These are phyloP conservation scores for Bombylius major DNA, from an alignment of 2,888 invertebrate genomes.

Conservation along the genomic window DNA sequence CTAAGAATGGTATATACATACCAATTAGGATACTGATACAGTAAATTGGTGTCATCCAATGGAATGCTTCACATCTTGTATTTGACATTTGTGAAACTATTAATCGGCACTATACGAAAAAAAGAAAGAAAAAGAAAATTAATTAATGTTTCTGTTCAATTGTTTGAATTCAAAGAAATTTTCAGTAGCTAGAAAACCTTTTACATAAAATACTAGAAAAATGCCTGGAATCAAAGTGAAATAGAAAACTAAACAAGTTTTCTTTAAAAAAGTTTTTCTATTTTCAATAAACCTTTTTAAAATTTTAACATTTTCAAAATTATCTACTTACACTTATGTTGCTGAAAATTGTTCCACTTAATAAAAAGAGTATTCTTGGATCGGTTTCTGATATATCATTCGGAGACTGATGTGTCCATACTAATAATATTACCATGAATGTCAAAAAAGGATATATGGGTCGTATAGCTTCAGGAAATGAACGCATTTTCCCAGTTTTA, in stretches of 20 bases:
- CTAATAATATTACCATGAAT: constrained; percentile 60
- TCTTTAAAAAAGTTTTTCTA: too few relatives aligned
- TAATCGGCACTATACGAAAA: constrained; percentile 67
- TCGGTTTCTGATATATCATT: constrained; percentile 66
- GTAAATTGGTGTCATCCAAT: constrained; percentile 36
- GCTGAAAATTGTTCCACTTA: constrained; percentile 91
- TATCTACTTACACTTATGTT: constrained; percentile 85
- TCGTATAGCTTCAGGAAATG: constrained; percentile 67
- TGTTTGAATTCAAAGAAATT: too few relatives aligned
- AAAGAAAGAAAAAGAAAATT: constrained; percentile 7
- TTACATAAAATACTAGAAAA: too few relatives aligned
- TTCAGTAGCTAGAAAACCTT: too few relatives aligned
- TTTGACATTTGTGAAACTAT: constrained; percentile 97
- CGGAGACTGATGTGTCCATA: constrained; percentile 77
- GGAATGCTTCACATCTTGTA: constrained; percentile 70
- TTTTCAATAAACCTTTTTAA: too few relatives aligned
- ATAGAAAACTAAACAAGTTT: too few relatives aligned
- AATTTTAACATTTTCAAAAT: not conserved
- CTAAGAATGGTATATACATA: constrained; percentile 38
- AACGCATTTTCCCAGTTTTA: constrained; percentile 74
- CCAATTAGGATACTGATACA: constrained; percentile 24
- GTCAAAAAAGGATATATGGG: constrained; percentile 69
- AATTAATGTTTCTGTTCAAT: not conserved
- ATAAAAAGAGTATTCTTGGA: constrained; percentile 76
- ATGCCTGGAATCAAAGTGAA: too few relatives aligned